Conservation (phyloP, 2,797 vertebrate genomes). For the Lindbergichthys nudifrons region DNA sequence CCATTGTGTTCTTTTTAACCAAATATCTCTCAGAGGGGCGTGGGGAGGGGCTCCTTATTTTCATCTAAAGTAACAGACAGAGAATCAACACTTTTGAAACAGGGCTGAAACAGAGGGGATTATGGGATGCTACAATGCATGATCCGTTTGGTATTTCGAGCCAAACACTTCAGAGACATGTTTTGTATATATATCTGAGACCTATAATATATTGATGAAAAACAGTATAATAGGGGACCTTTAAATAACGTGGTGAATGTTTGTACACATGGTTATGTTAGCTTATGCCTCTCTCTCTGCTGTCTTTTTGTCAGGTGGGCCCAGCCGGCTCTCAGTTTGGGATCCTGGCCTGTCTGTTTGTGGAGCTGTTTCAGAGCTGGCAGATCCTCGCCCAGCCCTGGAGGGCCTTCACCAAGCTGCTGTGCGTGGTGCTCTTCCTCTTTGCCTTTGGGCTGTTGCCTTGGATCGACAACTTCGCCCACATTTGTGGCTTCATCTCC, state of each 20-base stretch:
- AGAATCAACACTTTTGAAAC: too few species aligned
- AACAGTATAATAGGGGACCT: too few species aligned
- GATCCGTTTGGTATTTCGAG: too few species aligned
- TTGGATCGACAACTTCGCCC: slow-evolving; percentile 99
- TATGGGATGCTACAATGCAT: too few species aligned
- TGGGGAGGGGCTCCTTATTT: too few species aligned
- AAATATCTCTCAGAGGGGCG: too few species aligned
- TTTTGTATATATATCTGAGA: too few species aligned
- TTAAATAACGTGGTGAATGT: neutral
- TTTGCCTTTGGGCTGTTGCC: slow-evolving; percentile 96
- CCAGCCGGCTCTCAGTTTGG: slow-evolving; percentile 98
- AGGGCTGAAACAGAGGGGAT: too few species aligned
- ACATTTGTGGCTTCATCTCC: slow-evolving; percentile 95
- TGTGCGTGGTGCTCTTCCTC: slow-evolving; percentile 95
- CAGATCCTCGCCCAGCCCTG: slow-evolving; percentile 98
- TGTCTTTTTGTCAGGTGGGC: slow-evolving; percentile 87
- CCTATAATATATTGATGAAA: too few species aligned
- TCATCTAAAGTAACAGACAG: too few species aligned
- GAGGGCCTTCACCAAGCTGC: slow-evolving; percentile 95
- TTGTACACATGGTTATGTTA: neutral
- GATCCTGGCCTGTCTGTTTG: slow-evolving; percentile 97
- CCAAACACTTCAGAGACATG: too few species aligned
- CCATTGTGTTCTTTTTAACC: too few species aligned
- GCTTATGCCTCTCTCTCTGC: neutral
- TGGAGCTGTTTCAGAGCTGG: slow-evolving; percentile 99